Evolutionary conservation across 2,888 invertebrate species (phyloP).

Genomic region (Pollenia amentaria): DNA sequence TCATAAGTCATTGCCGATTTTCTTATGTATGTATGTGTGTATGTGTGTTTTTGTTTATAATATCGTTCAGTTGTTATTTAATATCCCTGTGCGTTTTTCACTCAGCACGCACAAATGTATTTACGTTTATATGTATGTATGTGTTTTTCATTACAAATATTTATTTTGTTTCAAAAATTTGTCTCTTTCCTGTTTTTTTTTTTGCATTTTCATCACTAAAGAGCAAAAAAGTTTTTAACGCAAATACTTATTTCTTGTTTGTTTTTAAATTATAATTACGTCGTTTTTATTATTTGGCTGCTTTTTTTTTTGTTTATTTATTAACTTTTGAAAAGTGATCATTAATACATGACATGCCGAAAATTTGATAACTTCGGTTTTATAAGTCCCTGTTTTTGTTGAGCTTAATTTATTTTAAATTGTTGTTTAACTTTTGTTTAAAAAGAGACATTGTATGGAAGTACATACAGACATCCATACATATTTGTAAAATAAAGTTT

Average conservation of each 20-base stretch:
- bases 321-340: not conserved
- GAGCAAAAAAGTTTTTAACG: not conserved
- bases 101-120: not conserved
- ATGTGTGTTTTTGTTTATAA: too few relatives aligned
- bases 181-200: not conserved
- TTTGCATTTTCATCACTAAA: not conserved
- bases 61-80: not conserved
- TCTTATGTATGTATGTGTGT: too few relatives aligned
- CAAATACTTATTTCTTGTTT: slow-evolving; percentile 15
- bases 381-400: not conserved
- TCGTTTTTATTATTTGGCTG: not conserved
- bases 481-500: slow-evolving; percentile 2
- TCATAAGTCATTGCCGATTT: too few relatives aligned
- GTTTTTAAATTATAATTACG: not conserved
- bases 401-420: not conserved
- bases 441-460: not conserved
- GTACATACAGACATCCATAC: too few relatives aligned
- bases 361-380: not conserved
- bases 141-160: not conserved
- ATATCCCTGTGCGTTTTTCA: not conserved
- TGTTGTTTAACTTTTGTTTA: slow-evolving; percentile 4
- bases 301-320: not conserved
- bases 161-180: not conserved
- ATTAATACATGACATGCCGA: not conserved
- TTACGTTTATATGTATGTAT: too few relatives aligned